A percentile compares a stretch with the other conserved stretches of the same genome.
Evolutionary conservation across 1,140 invertebrate species (phyloP).

Genomic region (Stratiolaelaps scimitus): DNA sequence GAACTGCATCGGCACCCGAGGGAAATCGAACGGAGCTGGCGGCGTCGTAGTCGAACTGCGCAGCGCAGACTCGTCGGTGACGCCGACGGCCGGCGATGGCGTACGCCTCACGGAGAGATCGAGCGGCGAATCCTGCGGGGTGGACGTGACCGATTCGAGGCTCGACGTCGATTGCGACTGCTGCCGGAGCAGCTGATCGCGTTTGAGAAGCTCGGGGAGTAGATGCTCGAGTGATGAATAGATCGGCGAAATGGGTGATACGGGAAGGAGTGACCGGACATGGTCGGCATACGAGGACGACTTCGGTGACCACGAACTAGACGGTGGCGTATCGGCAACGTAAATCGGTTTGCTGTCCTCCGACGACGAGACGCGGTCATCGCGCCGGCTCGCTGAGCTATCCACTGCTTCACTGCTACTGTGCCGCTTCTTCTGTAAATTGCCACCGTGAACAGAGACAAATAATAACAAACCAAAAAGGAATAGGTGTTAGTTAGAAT

Average conservation of each 20-base stretch:
- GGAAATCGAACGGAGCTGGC: conserved; percentile 30
- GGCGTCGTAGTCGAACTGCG: conserved; percentile 34
- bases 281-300: conserved; percentile 5
- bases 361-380: conserved; percentile 17
- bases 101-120: conserved; percentile 60
- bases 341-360: conserved; percentile 6
- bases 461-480: too few species aligned
- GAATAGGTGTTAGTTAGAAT: too few species aligned
- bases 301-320: conserved; percentile 16
- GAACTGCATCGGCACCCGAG: conserved; percentile 29
- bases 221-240: conserved; percentile 16
- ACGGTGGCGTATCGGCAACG: conserved; percentile 16
- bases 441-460: too few species aligned
- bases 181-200: conserved; percentile 10
- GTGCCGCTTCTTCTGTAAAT: conserved; percentile 24
- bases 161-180: conserved; percentile 30
- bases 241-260: conserved; percentile 5
- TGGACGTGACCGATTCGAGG: conserved; percentile 37
- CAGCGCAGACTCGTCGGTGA: conserved; percentile 36
- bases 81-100: conserved; percentile 35
- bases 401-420: not conserved
- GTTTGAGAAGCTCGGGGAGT: conserved; percentile 11
- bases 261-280: not conserved
- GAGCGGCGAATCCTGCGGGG: conserved; percentile 64
- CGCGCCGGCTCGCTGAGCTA: not conserved